Evolutionary conservation across 2,888 invertebrate genomes (phyloP), one percentile per base, ranked within the genome.

Genomic region (Mamestra brassicae): DNA sequence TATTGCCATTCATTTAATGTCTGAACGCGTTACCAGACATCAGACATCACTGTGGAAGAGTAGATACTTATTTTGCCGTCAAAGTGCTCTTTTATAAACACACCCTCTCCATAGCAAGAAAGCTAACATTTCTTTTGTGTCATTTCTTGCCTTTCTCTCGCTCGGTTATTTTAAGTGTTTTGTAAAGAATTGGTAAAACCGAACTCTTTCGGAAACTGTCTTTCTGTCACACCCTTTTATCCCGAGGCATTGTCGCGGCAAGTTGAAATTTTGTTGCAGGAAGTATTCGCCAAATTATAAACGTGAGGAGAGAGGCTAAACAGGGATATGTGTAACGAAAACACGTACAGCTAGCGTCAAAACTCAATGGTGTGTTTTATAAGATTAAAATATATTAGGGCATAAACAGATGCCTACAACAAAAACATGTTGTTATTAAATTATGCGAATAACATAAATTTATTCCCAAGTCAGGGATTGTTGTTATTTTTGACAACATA

Each of bases 131-230:
- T 81, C 76, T 81, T 75, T 78, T 67, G 54, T 75, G 54, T 55
- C 34, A 55, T 81, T 81, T 76, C 58, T 26, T 75, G 55, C 47
- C 17, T 75, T 63, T 54, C 62, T 58, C 64, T 67, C 47, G 26
- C 81, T 75, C 63, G 76, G 68, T 76, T 76, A 76, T 80, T 74
- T 77, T 81, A 76, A 68, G 77, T 78, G 81, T 78, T 76, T 81
- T 67, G 81, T 80, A 57, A 77, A 74, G 74, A 80, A 72, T 72
- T 64, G 80, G 55, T 62, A 64, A 50, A 68, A 81, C 63, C 57
- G 54, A 81, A 78, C 76, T 81, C 68, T 42, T 60, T 78, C 54
- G 64, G 69, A 76, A 80, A 64, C 66, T 62, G 79, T 77, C 54
- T 67, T 58, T 67, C 60, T 82, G 83, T 71, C 80, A 80, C 66